phyloP scores from a whole-genome alignment of 2,888 invertebrate species.

The Pecten maximus region DNA sequence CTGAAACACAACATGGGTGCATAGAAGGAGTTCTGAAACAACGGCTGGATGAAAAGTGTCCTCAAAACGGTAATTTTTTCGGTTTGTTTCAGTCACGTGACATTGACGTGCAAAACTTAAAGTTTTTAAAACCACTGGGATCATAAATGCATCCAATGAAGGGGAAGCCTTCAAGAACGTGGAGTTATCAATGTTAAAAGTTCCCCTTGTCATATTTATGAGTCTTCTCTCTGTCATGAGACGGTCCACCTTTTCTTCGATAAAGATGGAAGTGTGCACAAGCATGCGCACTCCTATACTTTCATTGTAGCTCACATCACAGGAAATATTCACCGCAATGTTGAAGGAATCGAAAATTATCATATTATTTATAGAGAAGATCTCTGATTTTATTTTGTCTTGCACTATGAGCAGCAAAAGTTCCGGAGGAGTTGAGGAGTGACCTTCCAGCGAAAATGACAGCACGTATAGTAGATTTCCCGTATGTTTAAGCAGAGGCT shows the following conservation, averaged over 20 bases:
- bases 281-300: background rate
- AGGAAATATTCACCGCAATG: background rate
- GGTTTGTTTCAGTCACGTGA: background rate
- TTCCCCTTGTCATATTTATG: background rate
- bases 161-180: background rate
- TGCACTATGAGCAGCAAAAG: background rate
- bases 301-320: background rate
- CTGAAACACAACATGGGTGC: background rate
- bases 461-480: conserved; percentile 29
- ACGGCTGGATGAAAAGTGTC: background rate
- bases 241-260: background rate
- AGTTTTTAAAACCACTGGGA: background rate
- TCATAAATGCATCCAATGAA: background rate
- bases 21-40: background rate
- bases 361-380: background rate
- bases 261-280: background rate
- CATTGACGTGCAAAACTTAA: background rate
- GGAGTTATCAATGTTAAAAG: background rate
- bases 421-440: background rate
- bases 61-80: background rate
- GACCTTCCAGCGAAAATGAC: background rate
- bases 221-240: background rate
- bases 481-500: conserved; percentile 34
- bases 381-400: background rate
- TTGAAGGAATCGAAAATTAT: background rate